Evolutionary conservation across 1,140 invertebrate genomes (phyloP), one percentile per base, ranked within the genome.

Genomic region (Armadillidium nasatum): DNA sequence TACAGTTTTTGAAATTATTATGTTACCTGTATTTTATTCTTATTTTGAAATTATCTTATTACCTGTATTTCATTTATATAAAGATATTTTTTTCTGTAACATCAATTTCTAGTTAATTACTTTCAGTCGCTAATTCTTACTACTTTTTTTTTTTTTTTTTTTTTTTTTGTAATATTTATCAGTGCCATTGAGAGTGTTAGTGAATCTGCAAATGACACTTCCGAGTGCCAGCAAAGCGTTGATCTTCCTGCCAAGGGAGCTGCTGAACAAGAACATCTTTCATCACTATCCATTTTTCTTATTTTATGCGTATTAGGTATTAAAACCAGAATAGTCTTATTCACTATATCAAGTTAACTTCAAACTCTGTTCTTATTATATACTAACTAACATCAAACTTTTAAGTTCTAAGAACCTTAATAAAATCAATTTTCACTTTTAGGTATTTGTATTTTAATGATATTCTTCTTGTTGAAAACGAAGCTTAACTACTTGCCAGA

Each of bases 401-500:
- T n/a, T 33, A 33, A 33, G 6, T 33, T 33, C 33, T 33, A 33
- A 33, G 33, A 33, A 33, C 6, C 33, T 33, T 33, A 33, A 33
- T 33, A 33, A 33, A 33, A 33, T 6, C 33, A 6, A 33, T 72
- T 74, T 80, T 21, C 72, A 76, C 75, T 83, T 82, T 6, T 76
- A 86, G 94, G 93, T 73, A 83, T 96, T 21, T 96, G 96, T 72
- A 98, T 98, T 78, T 85, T 99, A 45, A 84, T 98, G 15, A 97
- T 98, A 80, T 97, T 99, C 84, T 86, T 94, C 0, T 92, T 99
- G 90, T 87, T 99, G 3, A 92, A 96, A 84, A 97, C 94, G 2
- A 94, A 96, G 83, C 96, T 99, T 82, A 94, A 96, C 82, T 99
- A 97, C 85, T 87, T 99, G 19, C 97, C 97, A 0, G 97, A 99